phyloP scores from a whole-genome alignment of 2,113 vertebrate genomes.

The Actinemys pallida region DNA sequence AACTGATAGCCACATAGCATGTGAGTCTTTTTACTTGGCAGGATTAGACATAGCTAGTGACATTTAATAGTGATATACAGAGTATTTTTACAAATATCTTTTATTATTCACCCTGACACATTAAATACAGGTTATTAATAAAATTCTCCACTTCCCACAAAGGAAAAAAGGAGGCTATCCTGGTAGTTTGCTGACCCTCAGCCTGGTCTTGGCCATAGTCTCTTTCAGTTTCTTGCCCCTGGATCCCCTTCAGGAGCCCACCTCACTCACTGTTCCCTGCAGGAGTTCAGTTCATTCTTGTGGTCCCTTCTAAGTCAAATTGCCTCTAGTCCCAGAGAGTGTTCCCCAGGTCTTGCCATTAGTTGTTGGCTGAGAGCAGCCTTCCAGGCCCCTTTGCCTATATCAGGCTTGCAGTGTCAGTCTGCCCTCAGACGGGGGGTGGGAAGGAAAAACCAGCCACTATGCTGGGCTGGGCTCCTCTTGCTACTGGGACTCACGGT shows the following conservation, averaged over 20 bases:
- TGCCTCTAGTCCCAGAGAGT: background rate
- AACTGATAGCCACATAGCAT: background rate
- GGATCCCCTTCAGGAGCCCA: background rate
- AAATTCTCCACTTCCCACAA: background rate
- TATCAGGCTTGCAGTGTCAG: background rate
- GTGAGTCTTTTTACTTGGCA: background rate
- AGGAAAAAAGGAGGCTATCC: background rate
- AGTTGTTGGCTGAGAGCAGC: background rate
- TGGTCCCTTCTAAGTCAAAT: background rate
- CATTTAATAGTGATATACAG: background rate
- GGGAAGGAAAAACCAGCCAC: background rate
- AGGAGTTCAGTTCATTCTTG: background rate
- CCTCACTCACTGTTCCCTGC: background rate
- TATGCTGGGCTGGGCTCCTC: background rate
- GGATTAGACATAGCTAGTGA: background rate
- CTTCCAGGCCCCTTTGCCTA: background rate
- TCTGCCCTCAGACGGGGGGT: background rate
- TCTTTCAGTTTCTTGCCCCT: background rate
- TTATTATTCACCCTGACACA: background rate
- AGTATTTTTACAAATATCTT: background rate
- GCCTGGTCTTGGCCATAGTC: background rate
- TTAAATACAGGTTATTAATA: background rate
- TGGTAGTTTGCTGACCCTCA: background rate
- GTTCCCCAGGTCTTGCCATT: background rate
- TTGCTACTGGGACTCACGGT: background rate